A percentile compares a stretch with the other conserved stretches of the same genome.
phyloP scores from a whole-genome alignment of 2,888 invertebrate genomes.

The Agrilus biguttatus region DNA sequence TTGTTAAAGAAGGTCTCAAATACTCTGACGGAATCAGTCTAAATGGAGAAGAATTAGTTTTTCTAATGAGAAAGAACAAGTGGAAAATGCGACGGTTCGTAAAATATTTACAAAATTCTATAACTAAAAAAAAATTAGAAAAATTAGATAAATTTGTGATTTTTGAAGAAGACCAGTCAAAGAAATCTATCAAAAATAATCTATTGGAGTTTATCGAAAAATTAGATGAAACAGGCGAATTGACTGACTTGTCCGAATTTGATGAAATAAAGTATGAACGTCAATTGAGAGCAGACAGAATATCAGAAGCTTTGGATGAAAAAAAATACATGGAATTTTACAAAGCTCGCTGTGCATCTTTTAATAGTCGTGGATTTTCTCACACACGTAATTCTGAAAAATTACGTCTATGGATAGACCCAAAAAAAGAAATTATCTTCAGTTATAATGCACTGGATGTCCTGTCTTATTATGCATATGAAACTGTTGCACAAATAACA shows the following conservation, averaged over 20 bases:
- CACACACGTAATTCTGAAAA: conserved; percentile 27
- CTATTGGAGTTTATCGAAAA: conserved; percentile 37
- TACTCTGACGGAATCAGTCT: conserved; percentile 43
- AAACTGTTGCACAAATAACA: conserved; percentile 78
- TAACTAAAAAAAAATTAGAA: conserved; percentile 30
- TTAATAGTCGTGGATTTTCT: conserved; percentile 30
- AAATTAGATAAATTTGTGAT: conserved; percentile 21
- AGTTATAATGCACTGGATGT: conserved; percentile 56
- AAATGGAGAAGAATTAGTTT: conserved; percentile 54
- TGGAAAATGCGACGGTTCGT: conserved; percentile 60
- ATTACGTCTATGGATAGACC: conserved; percentile 48
- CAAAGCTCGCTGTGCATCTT: conserved; percentile 65
- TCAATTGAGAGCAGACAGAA: conserved; percentile 45
- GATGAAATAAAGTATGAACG: conserved; percentile 43
- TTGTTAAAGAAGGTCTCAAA: conserved; percentile 62
- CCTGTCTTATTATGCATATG: conserved; percentile 73
- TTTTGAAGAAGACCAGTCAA: conserved; percentile 31
- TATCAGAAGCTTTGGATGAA: conserved; percentile 39
- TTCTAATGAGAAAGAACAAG: conserved; percentile 69
- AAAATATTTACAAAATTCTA: conserved; percentile 52
- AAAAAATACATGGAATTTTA: conserved; percentile 62
- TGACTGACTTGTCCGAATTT: conserved; percentile 35
- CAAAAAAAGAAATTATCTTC: conserved; percentile 46
- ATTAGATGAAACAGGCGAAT: conserved; percentile 41
- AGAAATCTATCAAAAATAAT: conserved; percentile 33